phyloP scores from a whole-genome alignment of 1,140 invertebrate species.

The Prorops nasuta region DNA sequence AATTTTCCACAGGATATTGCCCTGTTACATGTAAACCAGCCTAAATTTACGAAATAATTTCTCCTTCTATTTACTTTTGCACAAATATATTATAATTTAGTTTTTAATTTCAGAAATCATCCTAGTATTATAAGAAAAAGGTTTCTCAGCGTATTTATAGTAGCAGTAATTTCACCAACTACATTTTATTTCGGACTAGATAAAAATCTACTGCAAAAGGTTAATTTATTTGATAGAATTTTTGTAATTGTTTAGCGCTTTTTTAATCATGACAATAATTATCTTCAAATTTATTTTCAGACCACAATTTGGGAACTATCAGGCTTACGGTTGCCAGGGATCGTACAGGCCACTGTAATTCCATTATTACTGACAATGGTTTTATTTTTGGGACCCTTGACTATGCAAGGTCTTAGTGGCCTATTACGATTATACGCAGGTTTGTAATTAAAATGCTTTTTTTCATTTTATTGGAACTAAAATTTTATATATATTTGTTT shows the following conservation, averaged over 20 bases:
- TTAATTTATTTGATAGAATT: slow-evolving; percentile 33
- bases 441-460: slow-evolving; percentile 44
- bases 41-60: too few relatives aligned
- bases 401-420: slow-evolving; percentile 69
- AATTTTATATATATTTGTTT: not conserved
- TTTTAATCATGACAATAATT: slow-evolving; percentile 6
- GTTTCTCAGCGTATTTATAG: slow-evolving; percentile 81
- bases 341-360: slow-evolving; percentile 71
- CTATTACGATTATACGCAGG: slow-evolving; percentile 69
- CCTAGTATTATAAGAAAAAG: slow-evolving; percentile 84
- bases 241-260: slow-evolving; percentile 6
- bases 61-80: too few relatives aligned
- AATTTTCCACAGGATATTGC: too few relatives aligned
- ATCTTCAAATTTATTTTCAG: slow-evolving; percentile 47
- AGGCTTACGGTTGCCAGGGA: slow-evolving; percentile 72
- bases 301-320: slow-evolving; percentile 69
- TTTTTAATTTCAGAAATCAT: slow-evolving; percentile 70
- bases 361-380: slow-evolving; percentile 81
- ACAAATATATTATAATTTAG: not conserved
- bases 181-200: slow-evolving; percentile 71
- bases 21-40: too few relatives aligned
- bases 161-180: slow-evolving; percentile 75
- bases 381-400: slow-evolving; percentile 81
- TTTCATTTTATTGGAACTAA: slow-evolving; percentile 8
- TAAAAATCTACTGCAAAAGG: slow-evolving; percentile 61